A percentile compares a stretch with the other conserved stretches of the same genome.
These are phyloP conservation scores for Lagorchestes hirsutus DNA, from an alignment of 2,797 vertebrate species.

Conservation along the genomic window DNA sequence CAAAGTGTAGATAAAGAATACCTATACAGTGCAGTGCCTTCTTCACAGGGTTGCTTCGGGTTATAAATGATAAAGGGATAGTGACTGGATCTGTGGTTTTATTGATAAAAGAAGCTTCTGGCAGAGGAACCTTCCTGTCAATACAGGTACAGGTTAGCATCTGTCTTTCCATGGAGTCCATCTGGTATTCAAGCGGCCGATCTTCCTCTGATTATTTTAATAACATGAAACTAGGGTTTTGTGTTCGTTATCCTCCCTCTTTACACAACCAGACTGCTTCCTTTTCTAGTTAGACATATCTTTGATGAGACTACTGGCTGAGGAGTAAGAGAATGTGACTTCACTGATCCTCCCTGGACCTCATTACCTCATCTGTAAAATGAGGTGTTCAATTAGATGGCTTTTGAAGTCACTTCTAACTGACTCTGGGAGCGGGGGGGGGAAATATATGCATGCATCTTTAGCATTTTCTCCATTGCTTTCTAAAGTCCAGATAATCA, in stretches of 20 bases:
- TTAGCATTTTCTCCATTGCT: neutral
- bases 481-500: neutral
- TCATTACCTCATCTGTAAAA: neutral
- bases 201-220: neutral
- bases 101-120: neutral
- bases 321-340: neutral
- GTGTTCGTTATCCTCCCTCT: neutral
- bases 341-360: neutral
- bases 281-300: neutral
- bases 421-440: neutral
- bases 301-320: neutral
- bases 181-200: neutral
- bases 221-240: neutral
- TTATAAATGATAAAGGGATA: neutral
- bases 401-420: neutral
- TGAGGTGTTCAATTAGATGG: neutral
- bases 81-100: neutral
- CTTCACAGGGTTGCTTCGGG: neutral
- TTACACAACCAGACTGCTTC: neutral
- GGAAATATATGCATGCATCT: neutral
- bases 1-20: neutral
- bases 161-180: neutral
- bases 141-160: neutral
- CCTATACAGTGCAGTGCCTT: neutral
- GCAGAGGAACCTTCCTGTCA: neutral